A percentile compares a stretch with the other conserved stretches of the same genome.
Evolutionary conservation across 2,888 invertebrate genomes (phyloP).

Genomic region (Eristalis pertinax): DNA sequence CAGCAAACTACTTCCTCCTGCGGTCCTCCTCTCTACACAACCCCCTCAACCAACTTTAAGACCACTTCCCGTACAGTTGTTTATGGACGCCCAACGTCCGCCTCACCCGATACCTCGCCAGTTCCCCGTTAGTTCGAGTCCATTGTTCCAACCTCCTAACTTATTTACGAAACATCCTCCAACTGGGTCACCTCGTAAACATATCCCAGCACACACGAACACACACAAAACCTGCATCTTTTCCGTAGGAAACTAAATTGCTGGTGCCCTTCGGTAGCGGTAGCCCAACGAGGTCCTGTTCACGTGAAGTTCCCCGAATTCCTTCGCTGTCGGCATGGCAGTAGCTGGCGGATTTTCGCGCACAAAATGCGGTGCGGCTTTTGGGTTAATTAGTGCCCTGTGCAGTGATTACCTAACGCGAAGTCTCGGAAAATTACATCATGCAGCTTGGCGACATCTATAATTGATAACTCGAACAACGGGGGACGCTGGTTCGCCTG

Average conservation of each 20-base stretch:
- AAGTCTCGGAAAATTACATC: neutral
- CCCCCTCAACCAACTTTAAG: neutral
- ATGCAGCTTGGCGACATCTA: neutral
- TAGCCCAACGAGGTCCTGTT: neutral
- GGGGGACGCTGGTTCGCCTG: neutral
- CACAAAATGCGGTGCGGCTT: neutral
- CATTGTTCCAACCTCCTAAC: neutral
- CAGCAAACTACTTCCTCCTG: neutral
- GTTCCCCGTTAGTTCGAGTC: neutral
- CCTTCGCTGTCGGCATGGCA: neutral
- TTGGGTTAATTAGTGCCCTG: neutral
- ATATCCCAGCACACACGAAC: neutral
- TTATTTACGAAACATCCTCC: conserved; percentile 1
- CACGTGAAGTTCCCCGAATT: neutral
- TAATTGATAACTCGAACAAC: neutral
- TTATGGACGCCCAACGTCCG: neutral
- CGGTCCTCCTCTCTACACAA: neutral
- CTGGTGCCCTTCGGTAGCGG: neutral
- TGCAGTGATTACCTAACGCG: neutral
- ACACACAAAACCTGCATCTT: neutral
- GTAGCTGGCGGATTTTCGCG: neutral
- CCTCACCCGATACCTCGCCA: neutral
- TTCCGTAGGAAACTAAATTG: neutral
- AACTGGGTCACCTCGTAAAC: neutral
- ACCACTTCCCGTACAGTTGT: neutral